Percentiles rank a stretch among this genome's conserved stretches.
phyloP scores from a whole-genome alignment of 2,888 invertebrate species.

The Dicranocentrus wangi region DNA sequence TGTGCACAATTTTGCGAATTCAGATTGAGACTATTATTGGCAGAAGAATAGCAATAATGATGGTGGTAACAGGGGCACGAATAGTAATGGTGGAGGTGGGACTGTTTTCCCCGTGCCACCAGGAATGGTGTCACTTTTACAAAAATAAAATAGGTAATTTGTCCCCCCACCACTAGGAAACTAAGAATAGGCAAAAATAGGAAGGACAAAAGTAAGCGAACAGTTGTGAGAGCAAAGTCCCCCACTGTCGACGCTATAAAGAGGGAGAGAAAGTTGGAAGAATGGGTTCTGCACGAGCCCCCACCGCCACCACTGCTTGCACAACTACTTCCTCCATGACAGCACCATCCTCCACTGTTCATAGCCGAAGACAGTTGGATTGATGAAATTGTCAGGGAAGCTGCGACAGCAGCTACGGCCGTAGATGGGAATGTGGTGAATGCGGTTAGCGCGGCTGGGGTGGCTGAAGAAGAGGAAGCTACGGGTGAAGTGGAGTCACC shows the following conservation, averaged over 20 bases:
- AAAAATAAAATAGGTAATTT: constrained; percentile 17
- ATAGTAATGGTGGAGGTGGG: constrained; percentile 4
- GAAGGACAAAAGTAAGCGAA: constrained; percentile 39
- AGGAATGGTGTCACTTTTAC: constrained; percentile 29
- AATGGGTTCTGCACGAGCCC: neutral
- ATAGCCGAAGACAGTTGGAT: constrained; percentile 48
- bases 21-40: constrained; percentile 35
- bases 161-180: constrained; percentile 22
- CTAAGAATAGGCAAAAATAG: constrained; percentile 15
- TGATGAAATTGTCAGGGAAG: constrained; percentile 52
- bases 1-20: constrained; percentile 25
- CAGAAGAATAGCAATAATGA: constrained; percentile 43
- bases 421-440: constrained; percentile 37
- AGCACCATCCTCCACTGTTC: neutral
- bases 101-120: neutral
- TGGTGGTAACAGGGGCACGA: neutral
- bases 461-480: constrained; percentile 25
- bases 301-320: neutral
- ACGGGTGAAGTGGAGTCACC: constrained; percentile 23
- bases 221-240: constrained; percentile 33
- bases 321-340: neutral
- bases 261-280: constrained; percentile 48
- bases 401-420: constrained; percentile 24
- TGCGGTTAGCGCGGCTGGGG: constrained; percentile 26
- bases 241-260: constrained; percentile 20